A percentile compares a stretch with the other conserved stretches of the same genome.
These are phyloP conservation scores for Vulpes vulpes DNA, from an alignment of 2,113 vertebrate species.

Conservation along the genomic window DNA sequence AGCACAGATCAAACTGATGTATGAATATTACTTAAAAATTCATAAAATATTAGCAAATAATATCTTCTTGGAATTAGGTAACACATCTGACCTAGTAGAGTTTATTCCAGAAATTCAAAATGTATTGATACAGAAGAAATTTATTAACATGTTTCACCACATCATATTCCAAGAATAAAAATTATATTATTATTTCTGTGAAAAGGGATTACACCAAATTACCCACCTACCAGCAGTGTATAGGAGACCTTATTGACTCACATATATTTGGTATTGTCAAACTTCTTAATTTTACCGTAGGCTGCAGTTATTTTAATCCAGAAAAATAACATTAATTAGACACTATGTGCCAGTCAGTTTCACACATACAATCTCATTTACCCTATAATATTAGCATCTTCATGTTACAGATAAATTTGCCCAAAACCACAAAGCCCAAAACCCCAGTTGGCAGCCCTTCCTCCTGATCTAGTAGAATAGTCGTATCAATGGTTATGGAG, in stretches of 20 bases:
- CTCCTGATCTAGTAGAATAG: not conserved
- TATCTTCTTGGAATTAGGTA: not conserved
- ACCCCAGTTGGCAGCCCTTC: not conserved
- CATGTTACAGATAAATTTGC: constrained; percentile 17
- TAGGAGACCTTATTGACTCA: constrained; percentile 2
- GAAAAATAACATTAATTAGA: constrained; percentile 45
- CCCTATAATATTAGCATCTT: not conserved
- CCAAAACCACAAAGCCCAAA: constrained; percentile 9
- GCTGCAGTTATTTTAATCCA: not conserved
- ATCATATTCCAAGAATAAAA: constrained; percentile 32
- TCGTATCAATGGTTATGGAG: not conserved
- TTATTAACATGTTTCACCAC: not conserved
- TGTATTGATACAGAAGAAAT: not conserved
- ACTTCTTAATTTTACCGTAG: not conserved
- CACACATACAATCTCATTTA: not conserved
- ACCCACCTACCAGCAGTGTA: not conserved
- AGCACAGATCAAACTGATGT: not conserved
- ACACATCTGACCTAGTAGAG: not conserved
- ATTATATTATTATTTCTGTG: not conserved
- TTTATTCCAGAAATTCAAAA: not conserved
- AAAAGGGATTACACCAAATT: not conserved
- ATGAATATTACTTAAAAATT: constrained; percentile 4
- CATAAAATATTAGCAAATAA: constrained; percentile 23
- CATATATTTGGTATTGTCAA: not conserved
- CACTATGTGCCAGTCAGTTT: not conserved